Conservation (phyloP, 2,113 vertebrate genomes). For the Xenotilapia leptura region DNA sequence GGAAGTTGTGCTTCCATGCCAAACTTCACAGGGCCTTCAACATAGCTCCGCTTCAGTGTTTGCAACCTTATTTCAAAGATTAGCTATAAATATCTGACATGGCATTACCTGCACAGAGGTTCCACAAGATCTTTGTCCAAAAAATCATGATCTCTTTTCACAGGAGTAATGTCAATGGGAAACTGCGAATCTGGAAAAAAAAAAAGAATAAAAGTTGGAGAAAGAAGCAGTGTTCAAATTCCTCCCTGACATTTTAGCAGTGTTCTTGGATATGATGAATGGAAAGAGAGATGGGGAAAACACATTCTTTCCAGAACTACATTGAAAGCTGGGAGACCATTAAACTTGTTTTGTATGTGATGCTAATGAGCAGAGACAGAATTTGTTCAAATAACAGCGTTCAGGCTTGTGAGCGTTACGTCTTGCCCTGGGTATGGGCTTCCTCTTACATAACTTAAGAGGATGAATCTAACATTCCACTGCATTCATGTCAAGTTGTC, state of each 20-base stretch:
- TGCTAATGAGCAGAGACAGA: slow-evolving; percentile 53
- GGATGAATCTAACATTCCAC: slow-evolving; percentile 55
- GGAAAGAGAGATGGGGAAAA: slow-evolving; percentile 5
- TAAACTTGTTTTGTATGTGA: slow-evolving; percentile 36
- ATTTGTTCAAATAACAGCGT: slow-evolving; percentile 36
- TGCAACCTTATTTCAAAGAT: neutral
- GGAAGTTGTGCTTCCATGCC: neutral
- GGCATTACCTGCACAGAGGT: slow-evolving; percentile 90
- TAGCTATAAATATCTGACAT: neutral
- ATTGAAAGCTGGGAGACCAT: slow-evolving; percentile 15
- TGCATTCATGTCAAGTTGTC: slow-evolving; percentile 45
- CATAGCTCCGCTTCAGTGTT: neutral
- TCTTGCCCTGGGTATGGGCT: slow-evolving; percentile 36
- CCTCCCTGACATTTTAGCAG: neutral
- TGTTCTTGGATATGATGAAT: neutral
- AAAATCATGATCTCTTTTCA: slow-evolving; percentile 98
- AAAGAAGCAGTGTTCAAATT: neutral
- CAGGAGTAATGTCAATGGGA: slow-evolving; percentile 90
- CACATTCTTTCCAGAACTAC: slow-evolving; percentile 44
- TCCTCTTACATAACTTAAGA: slow-evolving; percentile 61
- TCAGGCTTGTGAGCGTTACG: slow-evolving; percentile 55
- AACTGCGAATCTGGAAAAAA: slow-evolving; percentile 84
- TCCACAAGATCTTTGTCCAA: slow-evolving; percentile 98
- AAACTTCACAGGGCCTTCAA: neutral
- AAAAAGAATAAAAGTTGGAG: neutral